Base-by-base conservation (phyloP, 2,797 vertebrate species). In the Hoplostethus atlanticus region DNA sequence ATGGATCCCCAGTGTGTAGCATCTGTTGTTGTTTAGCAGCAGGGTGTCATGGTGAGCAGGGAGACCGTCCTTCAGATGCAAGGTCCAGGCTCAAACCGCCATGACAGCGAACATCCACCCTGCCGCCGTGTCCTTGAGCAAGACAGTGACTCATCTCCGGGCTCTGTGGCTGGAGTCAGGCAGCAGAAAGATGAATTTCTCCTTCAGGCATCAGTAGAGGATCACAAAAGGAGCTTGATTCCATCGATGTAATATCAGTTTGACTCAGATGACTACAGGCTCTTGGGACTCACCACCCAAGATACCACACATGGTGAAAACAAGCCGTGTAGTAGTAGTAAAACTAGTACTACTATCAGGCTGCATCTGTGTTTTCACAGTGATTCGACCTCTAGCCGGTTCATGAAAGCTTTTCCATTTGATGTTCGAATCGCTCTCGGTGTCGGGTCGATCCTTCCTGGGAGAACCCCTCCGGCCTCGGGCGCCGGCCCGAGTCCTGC, bases 121-220 rank as follows among this genome's bases (percentile, higher is more conserved):
- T 59, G 69, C 67, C 76, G 54, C 76, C 74, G 69, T 60, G 64
- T 75, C 70, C 84, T 74, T 2, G 4, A 73, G 81, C 66, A 50
- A 50, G 21, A 44, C 74, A 59, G 44, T 80, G 84, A 85, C 36
- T 88, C 81, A 84, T 80, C 74, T 21, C 21, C 21, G 21, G 21
- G 21, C 21, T 21, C 21, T 21, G 21, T 21, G 1, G 21, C 21
- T 21, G 21, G 21, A 21, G 21, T 21, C 40, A 25, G 16, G n/a
- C 13, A 48, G 53, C 15, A 11, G 34, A 48, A 54, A 0, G 2
- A 46, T 25, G 63, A 72, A 50, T 63, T 11, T 21, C 63, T 53
- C 42, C 50, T 40, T 48, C 11, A 0, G 28, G 0, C 54, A 71
- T 84, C 77, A n/a, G 71, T 75, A 56, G 30, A 0, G 55, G 56